Evolutionary conservation across 2,797 vertebrate species (phyloP).

Genomic region (Syngnathus acus): DNA sequence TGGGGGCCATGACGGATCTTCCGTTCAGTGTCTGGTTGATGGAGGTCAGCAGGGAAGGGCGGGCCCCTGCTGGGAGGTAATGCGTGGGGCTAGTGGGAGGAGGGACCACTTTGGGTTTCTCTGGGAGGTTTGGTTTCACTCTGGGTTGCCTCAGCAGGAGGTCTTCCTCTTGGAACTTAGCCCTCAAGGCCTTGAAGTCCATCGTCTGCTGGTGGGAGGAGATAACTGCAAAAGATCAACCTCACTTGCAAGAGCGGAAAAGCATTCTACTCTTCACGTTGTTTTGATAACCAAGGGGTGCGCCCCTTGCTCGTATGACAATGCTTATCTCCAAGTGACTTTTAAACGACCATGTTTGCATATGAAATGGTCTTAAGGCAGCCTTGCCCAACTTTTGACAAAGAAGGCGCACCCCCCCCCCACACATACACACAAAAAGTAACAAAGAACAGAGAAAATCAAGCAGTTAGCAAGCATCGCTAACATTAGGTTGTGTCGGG

Average conservation of each 20-base stretch:
- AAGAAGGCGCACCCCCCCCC: too few species aligned
- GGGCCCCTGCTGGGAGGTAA: constrained; percentile 54
- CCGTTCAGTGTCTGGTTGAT: constrained; percentile 53
- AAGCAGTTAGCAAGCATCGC: too few species aligned
- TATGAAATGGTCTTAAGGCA: too few species aligned
- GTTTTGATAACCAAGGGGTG: too few species aligned
- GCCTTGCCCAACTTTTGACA: too few species aligned
- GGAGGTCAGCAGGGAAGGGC: constrained; percentile 59
- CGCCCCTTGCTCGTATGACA: too few species aligned
- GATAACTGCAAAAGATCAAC: not conserved
- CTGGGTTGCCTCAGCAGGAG: constrained; percentile 47
- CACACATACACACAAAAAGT: too few species aligned
- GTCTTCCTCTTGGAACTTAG: constrained; percentile 76
- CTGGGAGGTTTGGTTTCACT: constrained; percentile 45
- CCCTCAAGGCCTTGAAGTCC: constrained; percentile 77
- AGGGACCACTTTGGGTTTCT: constrained; percentile 43
- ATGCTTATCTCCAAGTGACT: not conserved
- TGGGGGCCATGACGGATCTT: constrained; percentile 29
- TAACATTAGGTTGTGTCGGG: too few species aligned
- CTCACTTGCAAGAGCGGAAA: not conserved
- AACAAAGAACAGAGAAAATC: too few species aligned
- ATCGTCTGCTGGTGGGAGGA: constrained; percentile 53
- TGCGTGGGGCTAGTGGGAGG: constrained; percentile 42
- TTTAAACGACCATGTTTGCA: not conserved
- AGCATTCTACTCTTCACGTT: too few species aligned